These are phyloP conservation scores for Rhipidura dahli DNA, from an alignment of 2,113 vertebrate genomes.

Conservation along the genomic window DNA sequence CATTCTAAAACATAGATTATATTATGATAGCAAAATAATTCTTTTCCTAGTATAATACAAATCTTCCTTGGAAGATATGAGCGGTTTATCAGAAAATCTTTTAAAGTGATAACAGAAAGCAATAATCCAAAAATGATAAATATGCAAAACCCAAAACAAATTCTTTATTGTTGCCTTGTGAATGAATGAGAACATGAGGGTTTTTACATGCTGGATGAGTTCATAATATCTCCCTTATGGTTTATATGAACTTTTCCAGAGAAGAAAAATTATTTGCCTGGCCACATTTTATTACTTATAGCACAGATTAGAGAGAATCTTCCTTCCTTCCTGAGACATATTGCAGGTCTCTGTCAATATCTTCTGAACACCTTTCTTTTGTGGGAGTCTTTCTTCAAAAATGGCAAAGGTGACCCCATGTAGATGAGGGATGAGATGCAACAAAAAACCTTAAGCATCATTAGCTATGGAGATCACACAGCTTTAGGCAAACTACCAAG, in stretches of 20 bases:
- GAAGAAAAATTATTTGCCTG: slow-evolving; percentile 25
- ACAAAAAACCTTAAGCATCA: slow-evolving; percentile 40
- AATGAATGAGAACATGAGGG: not conserved
- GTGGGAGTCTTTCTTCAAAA: slow-evolving; percentile 11
- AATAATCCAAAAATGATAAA: not conserved
- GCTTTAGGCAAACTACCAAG: slow-evolving; percentile 13
- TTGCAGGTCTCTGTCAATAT: not conserved
- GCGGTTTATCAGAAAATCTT: not conserved
- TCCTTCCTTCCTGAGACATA: not conserved
- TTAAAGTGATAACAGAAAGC: not conserved
- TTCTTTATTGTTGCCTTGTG: not conserved
- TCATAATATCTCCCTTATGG: not conserved
- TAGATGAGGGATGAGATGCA: not conserved
- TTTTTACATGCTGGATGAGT: slow-evolving; percentile 3
- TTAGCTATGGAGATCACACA: slow-evolving; percentile 38
- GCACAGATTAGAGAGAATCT: slow-evolving; percentile 1
- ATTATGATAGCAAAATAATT: not conserved
- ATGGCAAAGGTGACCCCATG: slow-evolving; percentile 43
- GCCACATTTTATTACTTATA: slow-evolving; percentile 26
- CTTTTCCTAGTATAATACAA: not conserved
- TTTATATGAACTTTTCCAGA: slow-evolving; percentile 39
- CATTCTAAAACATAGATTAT: not conserved
- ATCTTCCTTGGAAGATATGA: not conserved
- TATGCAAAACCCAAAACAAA: not conserved
- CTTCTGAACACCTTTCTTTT: not conserved